Percentiles rank a stretch among this genome's conserved stretches.
These are phyloP conservation scores for Macaca fascicularis DNA, from an alignment of 2,113 vertebrate genomes.

Conservation along the genomic window DNA sequence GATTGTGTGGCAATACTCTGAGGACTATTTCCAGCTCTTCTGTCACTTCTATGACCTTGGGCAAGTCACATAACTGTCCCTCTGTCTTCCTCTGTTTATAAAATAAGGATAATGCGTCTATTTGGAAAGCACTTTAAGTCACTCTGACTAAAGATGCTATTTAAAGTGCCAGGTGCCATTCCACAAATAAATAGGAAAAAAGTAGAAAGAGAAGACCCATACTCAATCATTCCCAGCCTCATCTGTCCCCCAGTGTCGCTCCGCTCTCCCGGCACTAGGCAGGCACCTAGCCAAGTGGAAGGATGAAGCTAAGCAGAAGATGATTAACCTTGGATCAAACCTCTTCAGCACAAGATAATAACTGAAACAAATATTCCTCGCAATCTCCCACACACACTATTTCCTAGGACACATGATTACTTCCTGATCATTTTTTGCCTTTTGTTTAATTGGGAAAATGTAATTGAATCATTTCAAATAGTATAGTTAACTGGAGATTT, in stretches of 20 bases:
- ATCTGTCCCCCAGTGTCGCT: neutral
- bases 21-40: neutral
- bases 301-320: slow-evolving; percentile 11
- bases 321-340: slow-evolving; percentile 45
- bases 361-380: neutral
- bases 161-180: slow-evolving; percentile 50
- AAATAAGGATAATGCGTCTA: neutral
- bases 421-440: slow-evolving; percentile 35
- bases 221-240: neutral
- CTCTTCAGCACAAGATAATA: neutral
- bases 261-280: neutral
- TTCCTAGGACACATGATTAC: slow-evolving; percentile 9
- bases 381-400: neutral
- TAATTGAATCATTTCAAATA: neutral
- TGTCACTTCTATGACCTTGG: slow-evolving; percentile 31
- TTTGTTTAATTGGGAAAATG: slow-evolving; percentile 29
- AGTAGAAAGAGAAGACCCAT: neutral
- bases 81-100: neutral
- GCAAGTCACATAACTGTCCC: neutral
- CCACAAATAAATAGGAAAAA: slow-evolving; percentile 36
- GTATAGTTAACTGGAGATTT: neutral
- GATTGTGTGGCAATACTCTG: neutral
- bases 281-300: neutral
- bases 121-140: slow-evolving; percentile 50
- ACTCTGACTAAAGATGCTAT: slow-evolving; percentile 54